Percentiles rank a stretch among this genome's conserved stretches.
These are phyloP conservation scores for Drosophila ustulata DNA, from an alignment of 2,888 invertebrate genomes.

Conservation along the genomic window DNA sequence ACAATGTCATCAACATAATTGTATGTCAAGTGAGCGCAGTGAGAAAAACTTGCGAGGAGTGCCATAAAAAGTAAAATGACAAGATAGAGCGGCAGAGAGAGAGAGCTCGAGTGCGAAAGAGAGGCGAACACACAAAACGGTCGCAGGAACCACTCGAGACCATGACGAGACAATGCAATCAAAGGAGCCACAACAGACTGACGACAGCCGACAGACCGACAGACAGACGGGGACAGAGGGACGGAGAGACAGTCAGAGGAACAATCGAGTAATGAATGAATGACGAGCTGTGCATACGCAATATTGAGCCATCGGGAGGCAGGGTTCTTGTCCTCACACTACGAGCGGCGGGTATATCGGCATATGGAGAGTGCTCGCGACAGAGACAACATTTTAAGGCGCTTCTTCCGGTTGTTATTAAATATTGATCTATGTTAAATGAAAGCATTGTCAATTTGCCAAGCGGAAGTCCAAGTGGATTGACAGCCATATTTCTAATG, in stretches of 20 bases:
- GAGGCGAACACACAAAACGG: constrained; percentile 30
- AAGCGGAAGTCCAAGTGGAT: neutral
- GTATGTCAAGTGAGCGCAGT: constrained; percentile 77
- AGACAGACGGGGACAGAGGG: neutral
- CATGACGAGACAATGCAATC: constrained; percentile 82
- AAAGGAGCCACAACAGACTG: constrained; percentile 65
- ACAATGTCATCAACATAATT: constrained; percentile 82
- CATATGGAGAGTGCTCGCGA: neutral
- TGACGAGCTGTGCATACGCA: constrained; percentile 70
- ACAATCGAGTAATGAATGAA: constrained; percentile 66
- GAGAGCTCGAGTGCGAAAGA: constrained; percentile 1
- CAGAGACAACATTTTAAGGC: neutral
- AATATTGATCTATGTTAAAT: constrained; percentile 1
- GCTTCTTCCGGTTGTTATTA: neutral
- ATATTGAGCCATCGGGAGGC: constrained; percentile 69
- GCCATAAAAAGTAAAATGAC: constrained; percentile 63
- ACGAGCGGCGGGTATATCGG: neutral
- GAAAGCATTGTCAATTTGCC: neutral
- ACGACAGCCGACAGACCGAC: neutral
- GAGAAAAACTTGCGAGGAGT: constrained; percentile 56
- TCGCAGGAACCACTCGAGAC: constrained; percentile 76
- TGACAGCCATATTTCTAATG: neutral
- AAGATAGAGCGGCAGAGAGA: constrained; percentile 27
- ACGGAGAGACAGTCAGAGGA: constrained; percentile 16
- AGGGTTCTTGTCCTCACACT: constrained; percentile 13